phyloP scores from a whole-genome alignment of 2,797 vertebrate genomes.

The Sciaenops ocellatus region DNA sequence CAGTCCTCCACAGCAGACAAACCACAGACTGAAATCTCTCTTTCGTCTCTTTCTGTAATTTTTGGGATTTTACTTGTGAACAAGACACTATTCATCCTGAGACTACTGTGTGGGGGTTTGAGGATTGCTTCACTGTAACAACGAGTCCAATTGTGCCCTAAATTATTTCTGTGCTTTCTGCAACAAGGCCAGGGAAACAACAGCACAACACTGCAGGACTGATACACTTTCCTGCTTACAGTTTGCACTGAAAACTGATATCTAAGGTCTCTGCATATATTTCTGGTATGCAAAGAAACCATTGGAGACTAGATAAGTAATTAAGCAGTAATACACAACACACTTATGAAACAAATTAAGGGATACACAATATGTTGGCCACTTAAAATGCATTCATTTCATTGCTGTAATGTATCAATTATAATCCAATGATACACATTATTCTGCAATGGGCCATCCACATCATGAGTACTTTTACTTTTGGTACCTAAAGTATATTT shows the following conservation, averaged over 20 bases:
- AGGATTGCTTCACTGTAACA: constrained; percentile 63
- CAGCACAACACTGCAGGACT: neutral
- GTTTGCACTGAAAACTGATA: neutral
- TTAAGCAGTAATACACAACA: neutral
- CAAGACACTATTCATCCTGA: constrained; percentile 69
- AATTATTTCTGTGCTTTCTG: constrained; percentile 45
- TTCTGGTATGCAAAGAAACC: neutral
- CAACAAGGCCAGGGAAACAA: constrained; percentile 20
- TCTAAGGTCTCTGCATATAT: neutral
- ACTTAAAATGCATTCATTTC: too few relatives aligned
- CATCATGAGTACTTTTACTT: neutral
- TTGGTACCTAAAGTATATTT: neutral
- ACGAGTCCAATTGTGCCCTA: constrained; percentile 64
- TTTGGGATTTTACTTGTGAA: constrained; percentile 57
- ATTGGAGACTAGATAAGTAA: neutral
- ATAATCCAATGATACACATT: neutral
- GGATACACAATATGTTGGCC: too few relatives aligned
- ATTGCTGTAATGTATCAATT: too few relatives aligned
- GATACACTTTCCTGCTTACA: neutral
- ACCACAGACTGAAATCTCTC: constrained; percentile 30
- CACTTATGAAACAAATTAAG: neutral
- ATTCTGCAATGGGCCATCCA: neutral
- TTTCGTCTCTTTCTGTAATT: constrained; percentile 33
- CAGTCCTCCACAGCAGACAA: constrained; percentile 1
- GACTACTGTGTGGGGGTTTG: constrained; percentile 54